Evolutionary conservation across 2,797 vertebrate species (phyloP), one percentile per base, ranked within the genome.

Genomic region (Rhinogobio ventralis): DNA sequence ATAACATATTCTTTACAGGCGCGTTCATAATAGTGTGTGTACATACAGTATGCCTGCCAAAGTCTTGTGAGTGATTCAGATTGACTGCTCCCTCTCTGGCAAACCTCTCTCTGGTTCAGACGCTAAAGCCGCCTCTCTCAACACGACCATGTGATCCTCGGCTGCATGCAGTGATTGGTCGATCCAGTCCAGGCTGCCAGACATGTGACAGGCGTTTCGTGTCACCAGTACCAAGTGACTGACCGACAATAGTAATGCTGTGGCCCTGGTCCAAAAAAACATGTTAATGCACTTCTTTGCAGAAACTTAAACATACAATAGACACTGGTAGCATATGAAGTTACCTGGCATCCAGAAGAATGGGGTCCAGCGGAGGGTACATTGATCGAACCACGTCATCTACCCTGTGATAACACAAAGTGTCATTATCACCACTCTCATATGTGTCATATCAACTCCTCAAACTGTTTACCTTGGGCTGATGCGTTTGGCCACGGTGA

Each of bases 181-280:
- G 0, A 99, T 97, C 98, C 98, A 99, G 92, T 97, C 97, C 90
- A 97, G 93, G 49, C 96, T 96, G 39, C 96, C 96, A 0, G 96
- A 95, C 91, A 97, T 96, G 92, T 97, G 97, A 89, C 97, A 99
- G 87, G 97, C 97, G 13, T 97, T 97, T 86, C 97, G 96, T 19
- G 98, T 98, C 91, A 99, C 97, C 94, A 99, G 93, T 82, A 98
- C 98, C 91, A 99, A 93, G 89, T 99, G 98, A 90, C 97, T 98
- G 90, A 99, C 98, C 0, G 98, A 99, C 0, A 99, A 94, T 33
- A 99, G 95, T 79, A 99, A 92, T 5, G 98, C 98, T 0, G 97
- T 97, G 1, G 97, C 97, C 91, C 98, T 99, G 89, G 36, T 68
- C 7, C 67, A 81, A 53, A 81, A n/a, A 81, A 81, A 78, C 1